Evolutionary conservation across 1,140 invertebrate species (phyloP).

Genomic region (Brachionus paranguensis): DNA sequence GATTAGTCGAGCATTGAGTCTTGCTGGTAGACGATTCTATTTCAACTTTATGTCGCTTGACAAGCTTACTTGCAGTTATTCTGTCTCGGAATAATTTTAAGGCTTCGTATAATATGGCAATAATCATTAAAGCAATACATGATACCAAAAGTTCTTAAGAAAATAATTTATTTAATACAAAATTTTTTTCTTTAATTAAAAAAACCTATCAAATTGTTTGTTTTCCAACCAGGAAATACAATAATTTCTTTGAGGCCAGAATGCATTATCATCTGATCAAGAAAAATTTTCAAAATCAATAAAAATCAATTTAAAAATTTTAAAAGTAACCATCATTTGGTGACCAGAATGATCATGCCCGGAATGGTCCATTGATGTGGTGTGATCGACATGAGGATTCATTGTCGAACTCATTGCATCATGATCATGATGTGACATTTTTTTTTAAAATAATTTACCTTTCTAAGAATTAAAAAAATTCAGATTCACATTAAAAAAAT

Average conservation of each 20-base stretch:
- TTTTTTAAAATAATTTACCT: neutral
- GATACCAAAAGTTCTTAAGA: constrained; percentile 37
- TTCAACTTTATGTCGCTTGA: neutral
- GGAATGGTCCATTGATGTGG: neutral
- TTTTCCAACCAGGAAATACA: constrained; percentile 35
- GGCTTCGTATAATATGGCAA: constrained; percentile 43
- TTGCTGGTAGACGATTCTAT: neutral
- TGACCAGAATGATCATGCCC: neutral
- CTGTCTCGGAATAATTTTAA: constrained; percentile 43
- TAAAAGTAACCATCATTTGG: neutral
- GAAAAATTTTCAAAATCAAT: neutral
- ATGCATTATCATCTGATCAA: constrained; percentile 30
- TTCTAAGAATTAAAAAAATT: neutral
- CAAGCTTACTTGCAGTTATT: neutral
- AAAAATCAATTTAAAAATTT: neutral
- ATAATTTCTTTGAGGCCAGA: constrained; percentile 29
- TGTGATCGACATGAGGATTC: neutral
- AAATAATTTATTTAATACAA: neutral
- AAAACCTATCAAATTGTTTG: constrained; percentile 16
- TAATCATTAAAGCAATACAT: constrained; percentile 41
- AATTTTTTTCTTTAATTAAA: neutral
- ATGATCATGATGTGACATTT: neutral
- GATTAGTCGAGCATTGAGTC: neutral
- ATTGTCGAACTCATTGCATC: neutral
- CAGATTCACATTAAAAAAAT: neutral